These are phyloP conservation scores for Chrysoperla carnea DNA, from an alignment of 1,140 invertebrate genomes.

Conservation along the genomic window DNA sequence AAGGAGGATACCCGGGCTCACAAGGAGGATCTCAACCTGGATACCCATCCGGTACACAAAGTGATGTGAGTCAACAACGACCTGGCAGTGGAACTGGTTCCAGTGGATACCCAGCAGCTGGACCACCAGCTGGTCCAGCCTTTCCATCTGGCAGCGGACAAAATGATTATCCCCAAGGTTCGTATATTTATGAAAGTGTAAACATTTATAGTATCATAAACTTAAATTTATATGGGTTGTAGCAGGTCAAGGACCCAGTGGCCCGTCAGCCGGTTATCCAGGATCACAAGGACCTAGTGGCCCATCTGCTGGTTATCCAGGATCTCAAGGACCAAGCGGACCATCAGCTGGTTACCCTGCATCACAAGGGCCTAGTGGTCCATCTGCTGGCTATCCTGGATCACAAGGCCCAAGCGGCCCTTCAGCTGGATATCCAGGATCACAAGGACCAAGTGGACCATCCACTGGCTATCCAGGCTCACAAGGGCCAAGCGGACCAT, in stretches of 20 bases:
- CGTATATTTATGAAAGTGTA: too few species aligned
- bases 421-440: conserved; percentile 1
- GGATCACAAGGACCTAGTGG: conserved; percentile 1
- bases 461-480: background rate
- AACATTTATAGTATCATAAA: too few species aligned
- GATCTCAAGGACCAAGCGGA: conserved; percentile 25
- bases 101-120: too few species aligned
- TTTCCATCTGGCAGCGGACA: conserved; percentile 1
- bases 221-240: background rate
- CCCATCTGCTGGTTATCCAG: conserved; percentile 14
- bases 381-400: conserved; percentile 15
- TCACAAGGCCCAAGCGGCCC: conserved; percentile 24
- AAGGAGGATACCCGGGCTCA: conserved; percentile 1
- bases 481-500: conserved; percentile 1
- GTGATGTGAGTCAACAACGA: too few species aligned
- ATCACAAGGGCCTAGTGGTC: background rate
- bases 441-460: background rate
- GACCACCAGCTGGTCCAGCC: background rate
- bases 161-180: too few species aligned
- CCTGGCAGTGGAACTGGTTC: too few species aligned
- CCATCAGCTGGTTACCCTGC: conserved; percentile 33
- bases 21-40: conserved; percentile 2
- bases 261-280: conserved; percentile 4
- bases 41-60: conserved; percentile 5
- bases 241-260: background rate